Base-by-base conservation (phyloP, 2,113 vertebrate genomes). In the Hippocampus abdominalis region DNA sequence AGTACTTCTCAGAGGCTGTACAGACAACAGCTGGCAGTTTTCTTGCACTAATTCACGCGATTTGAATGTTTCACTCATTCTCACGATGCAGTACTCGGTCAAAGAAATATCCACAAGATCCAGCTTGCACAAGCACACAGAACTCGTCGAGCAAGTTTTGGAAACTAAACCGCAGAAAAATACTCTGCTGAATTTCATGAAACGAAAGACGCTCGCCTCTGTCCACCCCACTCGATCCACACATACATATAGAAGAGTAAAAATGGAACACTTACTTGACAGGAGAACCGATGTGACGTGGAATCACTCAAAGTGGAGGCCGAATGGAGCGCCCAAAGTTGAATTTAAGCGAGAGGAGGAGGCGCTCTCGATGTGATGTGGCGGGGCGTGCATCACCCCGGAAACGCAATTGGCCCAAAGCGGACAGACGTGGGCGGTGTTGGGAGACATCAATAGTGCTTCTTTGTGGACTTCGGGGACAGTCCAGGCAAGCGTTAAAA, bases 301-400 rank as follows among this genome's bases (percentile, higher is more conserved):
- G 39, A 44, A 48, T 1, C 18, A 3, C 61, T 69, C 75, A 68
- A 57, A 27, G 79, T 69, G 76, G 68, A 83, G 86, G 44, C 23
- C 18, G 80, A 85, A 0, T 1, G 0, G 0, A 0, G 11, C 1
- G 1, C 54, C 27, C 54, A 40, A 46, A 3, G 76, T 60, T 46
- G 69, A 77, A 83, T 91, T 91, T 92, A 93, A 88, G 0, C 13
- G 11, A 25, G 2, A 3, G 79, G 82, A 76, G 80, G 88, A 64
- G 73, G 78, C n/a, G 56, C 69, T 2, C 15, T 2, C 1, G 48
- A 10, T 20, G 51, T 80, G 84, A 84, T 75, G 84, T 79, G 86
- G 81, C 64, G 65, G 84, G 92, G 88, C 84, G 91, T 89, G 86
- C 2, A 49, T 67, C 64, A 1, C n/a, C 18, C 21, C 48, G 42